Conservation (phyloP, 2,113 vertebrate genomes). For the Cynocephalus volans region DNA sequence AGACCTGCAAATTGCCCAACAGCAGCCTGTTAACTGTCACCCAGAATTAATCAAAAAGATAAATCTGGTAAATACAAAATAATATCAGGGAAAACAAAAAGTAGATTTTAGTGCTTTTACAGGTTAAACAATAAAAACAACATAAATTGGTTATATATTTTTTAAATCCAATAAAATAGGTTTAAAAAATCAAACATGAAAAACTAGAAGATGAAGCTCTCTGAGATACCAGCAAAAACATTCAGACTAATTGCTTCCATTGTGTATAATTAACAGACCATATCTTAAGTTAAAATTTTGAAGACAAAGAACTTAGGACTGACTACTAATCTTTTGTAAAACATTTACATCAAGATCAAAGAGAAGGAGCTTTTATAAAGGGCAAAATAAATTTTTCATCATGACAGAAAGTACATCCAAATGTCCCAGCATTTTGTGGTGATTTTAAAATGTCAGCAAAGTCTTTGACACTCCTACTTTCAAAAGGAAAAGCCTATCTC, state of each 20-base stretch:
- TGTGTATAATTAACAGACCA: conserved; percentile 12
- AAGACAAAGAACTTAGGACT: conserved; percentile 6
- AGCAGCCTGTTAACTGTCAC: background rate
- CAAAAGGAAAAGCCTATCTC: background rate
- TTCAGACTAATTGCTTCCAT: background rate
- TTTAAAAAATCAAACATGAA: conserved; percentile 47
- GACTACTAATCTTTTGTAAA: background rate
- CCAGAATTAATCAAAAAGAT: background rate
- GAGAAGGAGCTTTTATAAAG: background rate
- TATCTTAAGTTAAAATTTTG: conserved; percentile 11
- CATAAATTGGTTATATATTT: background rate
- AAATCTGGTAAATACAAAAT: background rate
- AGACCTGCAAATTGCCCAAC: background rate
- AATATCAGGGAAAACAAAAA: background rate
- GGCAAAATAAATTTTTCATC: conserved; percentile 16
- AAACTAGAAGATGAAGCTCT: background rate
- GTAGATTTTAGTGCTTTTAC: background rate
- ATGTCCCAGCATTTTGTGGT: conserved; percentile 10
- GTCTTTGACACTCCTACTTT: background rate
- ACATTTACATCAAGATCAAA: conserved; percentile 8
- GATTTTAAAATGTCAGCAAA: conserved; percentile 24
- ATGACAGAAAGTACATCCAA: conserved; percentile 32
- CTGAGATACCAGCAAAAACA: background rate
- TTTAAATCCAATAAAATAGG: background rate
- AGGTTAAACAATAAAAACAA: conserved; percentile 39